Base-by-base conservation (phyloP, 2,888 invertebrate species). In the Drosophila nr. perissopoda region DNA sequence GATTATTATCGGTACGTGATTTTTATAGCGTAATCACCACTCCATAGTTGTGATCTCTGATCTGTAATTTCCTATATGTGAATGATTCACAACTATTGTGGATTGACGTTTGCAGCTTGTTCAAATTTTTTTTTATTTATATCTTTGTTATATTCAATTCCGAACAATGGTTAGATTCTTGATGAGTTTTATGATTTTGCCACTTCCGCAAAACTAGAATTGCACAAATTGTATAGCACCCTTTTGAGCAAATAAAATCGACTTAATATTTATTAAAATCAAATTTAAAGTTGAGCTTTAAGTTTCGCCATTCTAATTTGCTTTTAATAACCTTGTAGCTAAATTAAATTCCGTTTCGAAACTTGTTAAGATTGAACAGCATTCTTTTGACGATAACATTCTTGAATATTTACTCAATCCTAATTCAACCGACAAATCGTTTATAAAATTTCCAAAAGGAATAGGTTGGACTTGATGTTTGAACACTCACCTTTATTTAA, bases 1-100 rank as follows among this genome's bases (percentile, higher is more conserved):
- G 58, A 46, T 80, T 81, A 82, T 79, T 65, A 72, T 78, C 64
- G 51, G 25, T 79, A 85, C 85, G 88, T 85, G 84, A 63, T 74
- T 54, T 49, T 49, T 42, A 21, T 27, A 36, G 82, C 79, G 65
- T 76, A 81, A 81, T 69, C 73, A 72, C 40, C 83, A 48, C 67
- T 51, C 79, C 74, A 71, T 63, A 76, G 60, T 73, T 73, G 46
- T 58, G 59, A 65, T 74, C 56, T 40, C n/a, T 56, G 67, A 63
- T 64, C 62, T 68, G 49, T 27, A 61, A 83, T 86, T 86, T 81
- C 79, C 81, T 76, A 72, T 67, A 59, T 53, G 48, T 62, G 40
- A 38, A 60, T 84, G 84, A 84, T 59, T 84, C 84, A 84, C 59
- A 68, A 56, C 52, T 48, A 56, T 48, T 62, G 51, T 42, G 54